Conservation (phyloP, 2,888 invertebrate genomes). For the Cryptocephalus moraei region DNA sequence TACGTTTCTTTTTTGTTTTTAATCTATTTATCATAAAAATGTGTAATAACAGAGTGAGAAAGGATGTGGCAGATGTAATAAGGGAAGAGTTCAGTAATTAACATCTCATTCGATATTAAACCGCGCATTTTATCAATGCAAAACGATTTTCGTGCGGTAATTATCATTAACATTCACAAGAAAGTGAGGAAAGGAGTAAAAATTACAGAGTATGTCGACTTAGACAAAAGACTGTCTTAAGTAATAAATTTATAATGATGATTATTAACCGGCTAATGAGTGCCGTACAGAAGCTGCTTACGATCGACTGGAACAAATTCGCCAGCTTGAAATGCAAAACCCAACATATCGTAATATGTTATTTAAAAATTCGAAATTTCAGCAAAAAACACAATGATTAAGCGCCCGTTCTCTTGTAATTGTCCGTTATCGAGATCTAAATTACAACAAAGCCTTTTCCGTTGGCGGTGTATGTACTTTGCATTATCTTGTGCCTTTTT, state of each 20-base stretch:
- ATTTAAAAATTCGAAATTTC: constrained; percentile 12
- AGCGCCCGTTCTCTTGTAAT: constrained; percentile 23
- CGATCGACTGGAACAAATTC: no score
- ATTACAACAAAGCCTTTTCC: neutral
- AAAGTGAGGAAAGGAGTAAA: neutral
- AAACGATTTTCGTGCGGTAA: neutral
- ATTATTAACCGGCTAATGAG: neutral
- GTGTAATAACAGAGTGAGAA: neutral
- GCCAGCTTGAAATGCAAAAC: constrained; percentile 1
- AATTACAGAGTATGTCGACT: neutral
- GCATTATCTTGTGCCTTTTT: constrained; percentile 23
- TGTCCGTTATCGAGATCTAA: constrained; percentile 21
- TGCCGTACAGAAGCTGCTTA: no score
- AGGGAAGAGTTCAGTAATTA: neutral
- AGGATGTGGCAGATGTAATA: neutral
- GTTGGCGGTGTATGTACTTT: constrained; percentile 11
- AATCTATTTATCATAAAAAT: neutral
- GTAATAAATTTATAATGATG: neutral
- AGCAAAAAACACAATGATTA: constrained; percentile 15
- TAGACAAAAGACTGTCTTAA: neutral
- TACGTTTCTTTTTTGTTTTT: neutral
- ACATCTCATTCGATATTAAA: neutral
- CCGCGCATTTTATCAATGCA: neutral
- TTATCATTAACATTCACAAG: neutral
- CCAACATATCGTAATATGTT: constrained; percentile 8